Evolutionary conservation across 2,113 vertebrate genomes (phyloP).

Genomic region (Zosterops hypoxanthus): DNA sequence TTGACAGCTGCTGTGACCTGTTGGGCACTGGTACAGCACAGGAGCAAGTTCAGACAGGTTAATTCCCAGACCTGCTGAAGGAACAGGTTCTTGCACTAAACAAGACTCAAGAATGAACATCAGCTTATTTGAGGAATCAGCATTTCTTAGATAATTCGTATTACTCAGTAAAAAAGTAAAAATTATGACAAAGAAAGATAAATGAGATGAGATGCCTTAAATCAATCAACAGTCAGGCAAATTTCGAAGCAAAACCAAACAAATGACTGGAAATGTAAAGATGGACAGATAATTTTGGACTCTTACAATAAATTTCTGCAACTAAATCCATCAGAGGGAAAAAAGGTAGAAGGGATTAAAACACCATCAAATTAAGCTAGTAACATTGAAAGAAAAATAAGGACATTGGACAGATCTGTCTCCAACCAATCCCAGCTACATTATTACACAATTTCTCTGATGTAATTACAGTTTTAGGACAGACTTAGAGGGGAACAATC

Average conservation of each 20-base stretch:
- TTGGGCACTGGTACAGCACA: not conserved
- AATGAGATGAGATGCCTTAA: not conserved
- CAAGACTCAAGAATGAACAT: not conserved
- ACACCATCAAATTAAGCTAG: not conserved
- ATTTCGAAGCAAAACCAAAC: not conserved
- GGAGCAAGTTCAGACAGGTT: not conserved
- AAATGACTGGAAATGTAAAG: not conserved
- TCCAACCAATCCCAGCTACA: not conserved
- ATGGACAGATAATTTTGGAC: not conserved
- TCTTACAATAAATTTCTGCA: not conserved
- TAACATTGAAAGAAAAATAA: not conserved
- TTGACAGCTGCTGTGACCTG: not conserved
- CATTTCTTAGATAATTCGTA: not conserved
- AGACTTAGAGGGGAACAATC: not conserved
- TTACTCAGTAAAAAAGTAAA: not conserved
- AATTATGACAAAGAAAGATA: not conserved
- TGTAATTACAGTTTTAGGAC: not conserved
- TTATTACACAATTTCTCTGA: not conserved
- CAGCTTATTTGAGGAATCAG: not conserved
- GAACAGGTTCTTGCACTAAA: not conserved
- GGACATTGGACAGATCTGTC: not conserved
- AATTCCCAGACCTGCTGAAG: not conserved
- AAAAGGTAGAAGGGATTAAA: not conserved
- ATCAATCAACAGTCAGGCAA: not conserved
- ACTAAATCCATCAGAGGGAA: not conserved